Conservation (phyloP, 1,140 invertebrate species). For the Aphelenchoides avenae region DNA sequence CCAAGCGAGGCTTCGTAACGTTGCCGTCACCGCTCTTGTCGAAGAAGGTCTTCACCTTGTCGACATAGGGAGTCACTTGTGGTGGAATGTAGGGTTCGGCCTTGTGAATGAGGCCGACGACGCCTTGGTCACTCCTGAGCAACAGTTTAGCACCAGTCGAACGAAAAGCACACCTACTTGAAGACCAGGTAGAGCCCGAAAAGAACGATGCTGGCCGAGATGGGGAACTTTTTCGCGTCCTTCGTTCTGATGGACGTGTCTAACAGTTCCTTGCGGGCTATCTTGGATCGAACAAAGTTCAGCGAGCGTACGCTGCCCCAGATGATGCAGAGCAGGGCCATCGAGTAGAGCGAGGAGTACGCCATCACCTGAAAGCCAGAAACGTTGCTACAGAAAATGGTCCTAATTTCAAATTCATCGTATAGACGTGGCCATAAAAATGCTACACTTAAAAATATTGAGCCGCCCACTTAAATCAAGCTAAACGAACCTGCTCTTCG, state of each 20-base stretch:
- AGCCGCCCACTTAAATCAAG: too few relatives aligned
- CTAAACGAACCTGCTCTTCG: slow-evolving; percentile 36
- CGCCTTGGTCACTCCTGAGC: neutral
- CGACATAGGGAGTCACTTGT: slow-evolving; percentile 5
- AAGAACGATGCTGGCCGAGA: slow-evolving; percentile 44
- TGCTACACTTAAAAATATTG: too few relatives aligned
- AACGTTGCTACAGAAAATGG: neutral
- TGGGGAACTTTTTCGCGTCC: slow-evolving; percentile 39
- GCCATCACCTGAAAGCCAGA: slow-evolving; percentile 39
- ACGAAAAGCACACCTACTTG: slow-evolving; percentile 36
- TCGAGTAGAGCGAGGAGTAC: slow-evolving; percentile 43
- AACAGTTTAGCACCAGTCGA: slow-evolving; percentile 6
- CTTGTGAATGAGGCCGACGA: slow-evolving; percentile 3
- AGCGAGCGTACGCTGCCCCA: slow-evolving; percentile 48
- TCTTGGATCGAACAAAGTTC: slow-evolving; percentile 26
- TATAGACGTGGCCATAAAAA: too few relatives aligned
- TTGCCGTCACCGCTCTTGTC: too few relatives aligned
- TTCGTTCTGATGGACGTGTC: slow-evolving; percentile 41
- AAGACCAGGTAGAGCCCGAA: slow-evolving; percentile 49
- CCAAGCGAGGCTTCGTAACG: too few relatives aligned
- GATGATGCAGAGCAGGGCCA: slow-evolving; percentile 47
- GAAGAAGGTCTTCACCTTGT: slow-evolving; percentile 24
- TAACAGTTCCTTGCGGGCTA: slow-evolving; percentile 35
- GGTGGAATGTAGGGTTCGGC: slow-evolving; percentile 19
- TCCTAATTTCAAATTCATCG: neutral